phyloP scores from a whole-genome alignment of 2,797 vertebrate genomes.

The Chelon labrosus region DNA sequence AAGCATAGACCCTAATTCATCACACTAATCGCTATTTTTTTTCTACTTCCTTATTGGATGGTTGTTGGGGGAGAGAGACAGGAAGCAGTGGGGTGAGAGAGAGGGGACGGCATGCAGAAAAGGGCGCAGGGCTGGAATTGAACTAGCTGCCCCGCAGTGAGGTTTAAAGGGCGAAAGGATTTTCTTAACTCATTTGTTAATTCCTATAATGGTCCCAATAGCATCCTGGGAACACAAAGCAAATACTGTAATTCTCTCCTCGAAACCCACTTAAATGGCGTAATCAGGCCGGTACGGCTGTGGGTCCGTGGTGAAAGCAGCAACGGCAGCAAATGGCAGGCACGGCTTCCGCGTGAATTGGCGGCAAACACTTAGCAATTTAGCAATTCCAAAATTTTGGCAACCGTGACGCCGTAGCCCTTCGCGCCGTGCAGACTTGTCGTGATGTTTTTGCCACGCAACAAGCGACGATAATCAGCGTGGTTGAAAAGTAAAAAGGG shows the following conservation, averaged over 20 bases:
- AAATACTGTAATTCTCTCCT: constrained; percentile 3
- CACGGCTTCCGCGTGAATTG: not conserved
- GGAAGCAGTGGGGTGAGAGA: too few relatives aligned
- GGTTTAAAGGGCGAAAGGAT: too few relatives aligned
- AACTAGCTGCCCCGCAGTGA: too few relatives aligned
- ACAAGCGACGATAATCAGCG: constrained; percentile 19
- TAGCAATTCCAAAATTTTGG: not conserved
- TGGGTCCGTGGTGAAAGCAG: not conserved
- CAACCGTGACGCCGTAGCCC: not conserved
- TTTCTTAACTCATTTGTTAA: too few relatives aligned
- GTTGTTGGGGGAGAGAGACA: too few relatives aligned
- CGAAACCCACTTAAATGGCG: constrained; percentile 7
- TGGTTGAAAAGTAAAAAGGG: not conserved
- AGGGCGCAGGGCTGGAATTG: too few relatives aligned
- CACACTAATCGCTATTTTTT: not conserved
- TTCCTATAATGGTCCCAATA: not conserved
- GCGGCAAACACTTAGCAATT: constrained; percentile 8
- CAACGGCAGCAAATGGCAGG: constrained; percentile 1
- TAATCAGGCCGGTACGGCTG: constrained; percentile 8
- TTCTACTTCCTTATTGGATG: not conserved
- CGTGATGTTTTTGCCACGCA: constrained; percentile 3
- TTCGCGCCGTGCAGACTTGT: not conserved
- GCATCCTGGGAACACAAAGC: not conserved
- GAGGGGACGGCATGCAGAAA: too few relatives aligned
- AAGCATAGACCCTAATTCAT: not conserved